Conservation (phyloP, 2,113 vertebrate species). For the Varanus salvator region DNA sequence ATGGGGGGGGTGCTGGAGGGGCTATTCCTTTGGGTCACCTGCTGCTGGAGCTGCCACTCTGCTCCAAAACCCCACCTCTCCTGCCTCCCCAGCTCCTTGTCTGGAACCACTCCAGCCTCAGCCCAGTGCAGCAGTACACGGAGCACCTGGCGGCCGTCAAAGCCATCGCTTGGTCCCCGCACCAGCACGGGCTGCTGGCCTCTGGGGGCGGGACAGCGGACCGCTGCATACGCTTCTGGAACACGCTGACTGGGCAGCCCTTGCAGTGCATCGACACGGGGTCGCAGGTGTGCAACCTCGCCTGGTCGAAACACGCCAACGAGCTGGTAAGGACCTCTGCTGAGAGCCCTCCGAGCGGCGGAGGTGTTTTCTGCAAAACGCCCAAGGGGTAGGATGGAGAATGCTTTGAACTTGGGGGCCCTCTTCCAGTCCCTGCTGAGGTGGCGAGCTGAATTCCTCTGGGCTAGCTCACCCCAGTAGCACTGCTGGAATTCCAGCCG, state of each 20-base stretch:
- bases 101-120: constrained; percentile 96
- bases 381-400: no score
- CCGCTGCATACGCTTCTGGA: constrained; percentile 99
- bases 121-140: constrained; percentile 95
- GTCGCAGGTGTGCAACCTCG: constrained; percentile 97
- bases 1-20: no score
- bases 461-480: no score
- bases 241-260: constrained; percentile 95
- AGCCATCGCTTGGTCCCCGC: constrained; percentile 97
- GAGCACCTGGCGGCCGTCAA: constrained; percentile 98
- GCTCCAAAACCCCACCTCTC: background rate
- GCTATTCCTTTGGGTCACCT: no score
- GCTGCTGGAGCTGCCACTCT: background rate
- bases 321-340: constrained; percentile 85
- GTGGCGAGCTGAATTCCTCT: no score
- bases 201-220: constrained; percentile 94
- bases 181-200: constrained; percentile 95
- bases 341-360: background rate
- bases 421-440: no score
- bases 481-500: no score
- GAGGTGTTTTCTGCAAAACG: no score
- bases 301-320: constrained; percentile 98
- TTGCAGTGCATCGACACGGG: constrained; percentile 97
- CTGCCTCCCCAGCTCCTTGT: constrained; percentile 86
- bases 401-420: no score